Base-by-base conservation (phyloP, 2,113 vertebrate genomes). In the Tupaia chinensis region DNA sequence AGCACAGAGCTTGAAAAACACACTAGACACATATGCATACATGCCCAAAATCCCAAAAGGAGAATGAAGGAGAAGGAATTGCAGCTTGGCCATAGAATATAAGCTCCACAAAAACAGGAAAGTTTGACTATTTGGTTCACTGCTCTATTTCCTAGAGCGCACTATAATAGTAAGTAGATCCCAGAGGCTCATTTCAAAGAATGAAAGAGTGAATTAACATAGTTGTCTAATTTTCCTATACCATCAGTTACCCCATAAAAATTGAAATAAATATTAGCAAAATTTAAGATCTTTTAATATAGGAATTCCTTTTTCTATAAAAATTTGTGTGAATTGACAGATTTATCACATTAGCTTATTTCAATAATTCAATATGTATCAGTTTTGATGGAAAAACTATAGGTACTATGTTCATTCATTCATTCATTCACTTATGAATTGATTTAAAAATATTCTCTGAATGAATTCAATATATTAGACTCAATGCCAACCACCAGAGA, bases 211-310 rank as follows among this genome's bases (percentile, higher is more conserved):
- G 56, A 84, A 32, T 83, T 15, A 93, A 14, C 27, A 32, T 32
- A 94, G 19, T 93, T 87, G 25, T 79, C 27, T 92, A 78, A 76
- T 15, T n/a, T 85, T 91, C 95, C n/a, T 89, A 9, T 86, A 9
- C 74, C 74, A 80, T 23, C 27, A 91, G 22, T 92, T 87, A 66
- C 69, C n/a, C 76, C 91, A 66, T 94, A 89, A 96, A 77, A 96
- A 83, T 73, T 82, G 58, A 63, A 96, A 97, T 95, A 97, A 93
- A 86, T 93, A 91, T 95, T 95, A 93, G 68, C 63, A 81, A 92
- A 82, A 13, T 86, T 3, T 93, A 80, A 96, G 74, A 77, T 10
- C 25, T 88, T 89, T 96, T 94, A 89, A 94, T 66, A 68, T 92
- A 15, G 14, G 44, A 92, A 87, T 85, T 81, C 27, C 27, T 29